Evolutionary conservation across 2,797 vertebrate species (phyloP).

Genomic region (Paedocypris micromegethes): DNA sequence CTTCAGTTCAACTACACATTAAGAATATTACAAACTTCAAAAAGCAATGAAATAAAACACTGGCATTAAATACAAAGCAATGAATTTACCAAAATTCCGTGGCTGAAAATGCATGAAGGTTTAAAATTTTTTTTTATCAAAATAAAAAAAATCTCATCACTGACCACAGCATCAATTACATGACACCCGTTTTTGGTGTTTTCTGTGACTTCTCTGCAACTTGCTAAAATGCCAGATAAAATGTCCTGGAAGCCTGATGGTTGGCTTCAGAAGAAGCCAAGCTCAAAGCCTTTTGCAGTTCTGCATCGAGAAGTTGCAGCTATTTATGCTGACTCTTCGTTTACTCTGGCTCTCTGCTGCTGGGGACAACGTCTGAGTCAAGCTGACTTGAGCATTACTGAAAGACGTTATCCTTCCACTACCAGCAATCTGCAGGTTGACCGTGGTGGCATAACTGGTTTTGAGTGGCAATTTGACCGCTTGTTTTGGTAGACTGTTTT

Average conservation of each 20-base stretch:
- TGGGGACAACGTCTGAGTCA: conserved; percentile 76
- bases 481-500: conserved; percentile 19
- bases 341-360: conserved; percentile 56
- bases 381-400: conserved; percentile 81
- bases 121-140: too few species aligned
- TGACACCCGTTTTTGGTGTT: conserved; percentile 30
- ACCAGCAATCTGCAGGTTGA: conserved; percentile 84
- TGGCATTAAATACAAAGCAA: conserved; percentile 32
- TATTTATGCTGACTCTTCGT: conserved; percentile 70
- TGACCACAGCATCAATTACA: conserved; percentile 23
- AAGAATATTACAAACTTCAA: conserved; percentile 33
- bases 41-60: conserved; percentile 44
- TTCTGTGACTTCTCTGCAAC: conserved; percentile 15
- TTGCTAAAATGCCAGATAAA: conserved; percentile 49
- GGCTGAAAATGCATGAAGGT: neutral
- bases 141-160: conserved; percentile 12
- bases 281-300: conserved; percentile 58
- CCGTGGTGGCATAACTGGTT: conserved; percentile 84
- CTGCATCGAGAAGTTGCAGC: conserved; percentile 58
- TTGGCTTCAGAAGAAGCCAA: neutral
- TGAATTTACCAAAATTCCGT: conserved; percentile 8
- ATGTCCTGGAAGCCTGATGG: conserved; percentile 30
- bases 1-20: conserved; percentile 38
- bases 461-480: conserved; percentile 42
- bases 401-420: conserved; percentile 78